Evolutionary conservation across 1,140 invertebrate genomes (phyloP), one percentile per base, ranked within the genome.

Genomic region (Apolygus lucorum): DNA sequence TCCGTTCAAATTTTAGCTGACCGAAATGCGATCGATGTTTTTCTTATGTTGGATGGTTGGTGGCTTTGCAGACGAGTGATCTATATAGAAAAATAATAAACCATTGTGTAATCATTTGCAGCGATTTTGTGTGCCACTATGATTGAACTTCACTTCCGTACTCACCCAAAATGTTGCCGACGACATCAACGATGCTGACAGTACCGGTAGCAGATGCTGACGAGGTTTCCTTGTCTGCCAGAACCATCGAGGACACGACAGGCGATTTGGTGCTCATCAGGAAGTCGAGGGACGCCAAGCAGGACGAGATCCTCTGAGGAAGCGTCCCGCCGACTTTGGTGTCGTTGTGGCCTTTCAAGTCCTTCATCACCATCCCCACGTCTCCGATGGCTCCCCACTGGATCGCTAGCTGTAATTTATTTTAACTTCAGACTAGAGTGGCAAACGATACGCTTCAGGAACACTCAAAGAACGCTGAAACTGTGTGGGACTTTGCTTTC

Each of bases 361-460:
- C 90, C 71, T 96, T 92, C 71, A 92, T 77, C 67, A 98, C 86
- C 26, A 98, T 81, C 69, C 96, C 96, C 21, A 98, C 96, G 79
- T 99, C 96, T 72, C 94, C 96, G 75, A 99, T 93, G 52, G 95
- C 94, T 74, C 96, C 96, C 95, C 96, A 99, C 79, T 99, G 96
- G 72, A 99, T 93, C 24, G 95, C 93, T 22, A 96, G 52, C 75
- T 76, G 54, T 14, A 24, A 59, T 8, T n/a, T n/a, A n/a, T n/a
- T n/a, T n/a, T n/a, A n/a, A n/a, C n/a, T n/a, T n/a, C n/a, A n/a
- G n/a, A n/a, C n/a, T n/a, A n/a, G n/a, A n/a, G n/a, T n/a, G n/a
- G n/a, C n/a, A n/a, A n/a, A n/a, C n/a, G n/a, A n/a, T n/a, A n/a
- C n/a, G n/a, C n/a, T n/a, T n/a, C n/a, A n/a, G n/a, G n/a, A n/a